Evolutionary conservation across 2,113 vertebrate genomes (phyloP).

Genomic region (Petaurus breviceps): DNA sequence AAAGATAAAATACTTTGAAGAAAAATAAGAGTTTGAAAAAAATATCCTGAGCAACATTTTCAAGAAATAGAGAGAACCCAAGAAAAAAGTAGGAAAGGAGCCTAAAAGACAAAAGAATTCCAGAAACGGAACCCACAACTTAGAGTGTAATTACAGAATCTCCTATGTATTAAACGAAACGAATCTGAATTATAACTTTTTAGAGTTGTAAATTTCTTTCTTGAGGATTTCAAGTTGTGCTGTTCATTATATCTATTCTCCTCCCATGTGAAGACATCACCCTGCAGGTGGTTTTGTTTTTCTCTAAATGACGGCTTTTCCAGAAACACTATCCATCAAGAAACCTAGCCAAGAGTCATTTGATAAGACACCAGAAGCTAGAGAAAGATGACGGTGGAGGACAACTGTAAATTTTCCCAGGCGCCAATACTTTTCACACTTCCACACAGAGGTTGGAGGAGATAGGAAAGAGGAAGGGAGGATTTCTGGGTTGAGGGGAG

Average conservation of each 20-base stretch:
- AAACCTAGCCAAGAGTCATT: not conserved
- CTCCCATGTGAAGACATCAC: slow-evolving; percentile 12
- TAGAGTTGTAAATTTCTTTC: slow-evolving; percentile 33
- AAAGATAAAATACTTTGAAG: slow-evolving; percentile 3
- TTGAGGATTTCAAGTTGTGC: not conserved
- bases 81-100: not conserved
- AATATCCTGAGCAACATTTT: slow-evolving; percentile 11
- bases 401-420: not conserved
- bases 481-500: not conserved
- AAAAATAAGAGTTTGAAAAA: slow-evolving; percentile 22
- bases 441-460: not conserved
- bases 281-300: not conserved
- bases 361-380: slow-evolving; percentile 3
- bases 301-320: slow-evolving; percentile 35
- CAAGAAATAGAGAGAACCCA: slow-evolving; percentile 28
- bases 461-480: not conserved
- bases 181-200: not conserved
- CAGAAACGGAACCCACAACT: slow-evolving; percentile 2
- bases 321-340: not conserved
- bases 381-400: not conserved
- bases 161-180: slow-evolving; percentile 13
- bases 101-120: not conserved
- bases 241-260: not conserved
- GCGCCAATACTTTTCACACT: slow-evolving; percentile 5
- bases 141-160: not conserved